Base-by-base conservation (phyloP, 2,888 invertebrate species). In the Drosophila paracracens region DNA sequence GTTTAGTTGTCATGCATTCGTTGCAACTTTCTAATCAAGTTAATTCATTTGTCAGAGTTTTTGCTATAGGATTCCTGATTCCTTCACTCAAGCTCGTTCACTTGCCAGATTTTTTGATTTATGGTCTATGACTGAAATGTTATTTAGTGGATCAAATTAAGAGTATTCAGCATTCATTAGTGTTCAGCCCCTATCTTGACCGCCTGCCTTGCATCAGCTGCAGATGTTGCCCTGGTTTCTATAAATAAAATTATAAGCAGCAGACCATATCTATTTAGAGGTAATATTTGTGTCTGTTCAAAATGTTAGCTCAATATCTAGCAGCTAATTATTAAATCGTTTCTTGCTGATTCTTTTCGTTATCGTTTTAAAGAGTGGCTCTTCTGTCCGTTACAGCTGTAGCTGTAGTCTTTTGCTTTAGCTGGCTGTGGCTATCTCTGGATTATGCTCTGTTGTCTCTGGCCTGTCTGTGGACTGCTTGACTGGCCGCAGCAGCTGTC, bases 401-500 rank as follows among this genome's bases (percentile, higher is more conserved):
- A 46, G 46, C 46, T 46, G 16, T 7, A 46, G 25, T 46, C 46
- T 46, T 46, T 82, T 69, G 67, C 11, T 77, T 77, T 88, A 7
- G 36, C 2, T 66, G 52, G 48, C 63, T 76, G 52, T 51, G 62
- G 57, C 61, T 46, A 73, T 83, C 77, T 73, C 69, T 58, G 73
- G 70, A 33, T 33, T 33, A 33, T 33, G 1, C 1, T 57, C 67
- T 63, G 35, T 77, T 71, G 51, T 46, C 36, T n/a, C 36, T 51
- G 35, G 58, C 56, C 56, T 40, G 27, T 64, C 53, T 29, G 56
- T 36, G 25, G 25, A 38, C 18, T 54, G 33, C 51, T 54, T 59
- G 60, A 63, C 68, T 76, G 74, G 81, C 70, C 74, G 38, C 83
- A 89, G 79, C 86, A 87, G 91, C 91, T 87, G 86, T 87, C 91